Evolutionary conservation across 2,797 vertebrate species (phyloP).

Genomic region (Cyclopterus lumpus): DNA sequence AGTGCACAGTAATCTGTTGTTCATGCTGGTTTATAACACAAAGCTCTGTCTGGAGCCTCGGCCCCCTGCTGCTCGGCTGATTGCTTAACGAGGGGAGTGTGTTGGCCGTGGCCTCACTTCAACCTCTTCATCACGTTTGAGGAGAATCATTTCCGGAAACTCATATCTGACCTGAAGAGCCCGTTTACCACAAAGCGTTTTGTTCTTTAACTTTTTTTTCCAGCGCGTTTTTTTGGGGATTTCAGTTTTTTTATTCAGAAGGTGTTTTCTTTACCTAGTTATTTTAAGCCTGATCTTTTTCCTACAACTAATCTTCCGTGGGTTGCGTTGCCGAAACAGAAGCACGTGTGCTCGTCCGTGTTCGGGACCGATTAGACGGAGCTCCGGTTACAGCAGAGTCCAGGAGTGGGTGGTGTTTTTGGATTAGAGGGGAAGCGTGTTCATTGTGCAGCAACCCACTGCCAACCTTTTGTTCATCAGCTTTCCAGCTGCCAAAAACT

Average conservation of each 20-base stretch:
- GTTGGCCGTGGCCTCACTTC: constrained; percentile 7
- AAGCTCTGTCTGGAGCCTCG: not conserved
- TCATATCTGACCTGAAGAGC: not conserved
- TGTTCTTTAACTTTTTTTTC: too few species aligned
- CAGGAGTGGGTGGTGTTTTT: constrained; percentile 31
- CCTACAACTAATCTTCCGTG: too few species aligned
- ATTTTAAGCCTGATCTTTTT: too few species aligned
- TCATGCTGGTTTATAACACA: too few species aligned
- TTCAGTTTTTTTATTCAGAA: too few species aligned
- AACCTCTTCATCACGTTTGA: not conserved
- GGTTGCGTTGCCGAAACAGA: too few species aligned
- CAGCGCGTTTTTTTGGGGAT: too few species aligned
- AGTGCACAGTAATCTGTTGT: too few species aligned
- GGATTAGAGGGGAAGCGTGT: constrained; percentile 5
- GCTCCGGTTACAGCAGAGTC: constrained; percentile 5
- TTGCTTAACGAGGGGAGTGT: constrained; percentile 31
- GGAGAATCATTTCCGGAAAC: not conserved
- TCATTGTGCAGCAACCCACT: constrained; percentile 6
- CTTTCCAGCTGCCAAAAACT: constrained; percentile 17
- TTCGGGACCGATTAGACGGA: not conserved
- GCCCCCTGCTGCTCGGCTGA: constrained; percentile 23
- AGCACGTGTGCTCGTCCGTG: not conserved
- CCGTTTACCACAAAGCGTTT: too few species aligned
- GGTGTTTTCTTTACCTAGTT: too few species aligned
- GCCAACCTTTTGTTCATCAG: constrained; percentile 23